Conservation (phyloP, 2,888 invertebrate genomes). For the Melikaiella ostensackeni region DNA sequence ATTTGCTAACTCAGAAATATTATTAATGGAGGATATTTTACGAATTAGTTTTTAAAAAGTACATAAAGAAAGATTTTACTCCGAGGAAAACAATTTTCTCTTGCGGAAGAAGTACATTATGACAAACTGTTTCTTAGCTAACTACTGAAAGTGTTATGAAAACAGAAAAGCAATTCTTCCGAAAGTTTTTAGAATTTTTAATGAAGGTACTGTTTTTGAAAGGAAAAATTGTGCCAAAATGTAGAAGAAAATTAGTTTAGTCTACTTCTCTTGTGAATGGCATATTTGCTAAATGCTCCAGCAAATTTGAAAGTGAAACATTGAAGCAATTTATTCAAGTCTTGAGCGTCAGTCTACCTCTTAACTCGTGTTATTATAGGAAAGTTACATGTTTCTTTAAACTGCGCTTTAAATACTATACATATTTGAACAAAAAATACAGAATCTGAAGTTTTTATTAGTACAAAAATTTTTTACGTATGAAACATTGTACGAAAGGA, state of each 20-base stretch:
- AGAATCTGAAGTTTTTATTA: background rate
- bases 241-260: no score
- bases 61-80: background rate
- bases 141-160: background rate
- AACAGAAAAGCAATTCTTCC: background rate
- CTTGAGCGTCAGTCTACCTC: background rate
- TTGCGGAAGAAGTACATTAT: background rate
- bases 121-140: background rate
- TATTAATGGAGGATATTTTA: background rate
- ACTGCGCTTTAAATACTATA: no score
- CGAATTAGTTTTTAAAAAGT: background rate
- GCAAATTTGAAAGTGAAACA: background rate
- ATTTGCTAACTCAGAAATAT: background rate
- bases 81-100: background rate
- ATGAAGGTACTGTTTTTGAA: background rate
- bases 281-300: background rate
- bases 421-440: no score
- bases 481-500: background rate
- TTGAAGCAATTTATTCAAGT: background rate
- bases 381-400: background rate
- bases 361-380: background rate
- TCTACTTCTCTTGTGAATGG: no score
- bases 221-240: no score
- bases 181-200: background rate
- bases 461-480: no score